Conservation (phyloP, 2,113 vertebrate species). For the Rhipidura dahli region DNA sequence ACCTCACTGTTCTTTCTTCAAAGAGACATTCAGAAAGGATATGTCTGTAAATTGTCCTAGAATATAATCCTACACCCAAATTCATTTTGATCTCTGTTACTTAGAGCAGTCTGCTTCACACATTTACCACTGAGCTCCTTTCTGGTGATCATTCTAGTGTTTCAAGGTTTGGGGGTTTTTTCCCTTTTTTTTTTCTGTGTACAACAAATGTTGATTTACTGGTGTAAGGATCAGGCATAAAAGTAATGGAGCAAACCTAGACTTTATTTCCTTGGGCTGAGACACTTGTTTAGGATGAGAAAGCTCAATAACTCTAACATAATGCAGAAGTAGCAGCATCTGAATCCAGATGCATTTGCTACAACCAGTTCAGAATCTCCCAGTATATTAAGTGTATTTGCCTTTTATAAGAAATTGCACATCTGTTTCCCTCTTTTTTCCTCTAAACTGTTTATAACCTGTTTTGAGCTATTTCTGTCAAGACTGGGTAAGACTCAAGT, state of each 20-base stretch:
- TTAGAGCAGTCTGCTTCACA: not conserved
- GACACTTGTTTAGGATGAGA: not conserved
- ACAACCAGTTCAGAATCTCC: not conserved
- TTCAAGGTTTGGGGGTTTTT: not conserved
- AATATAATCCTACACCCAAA: not conserved
- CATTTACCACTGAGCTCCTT: not conserved
- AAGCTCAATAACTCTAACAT: not conserved
- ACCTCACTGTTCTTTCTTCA: not conserved
- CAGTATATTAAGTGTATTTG: not conserved
- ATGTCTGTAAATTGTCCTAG: not conserved
- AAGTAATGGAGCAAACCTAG: not conserved
- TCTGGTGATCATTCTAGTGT: not conserved
- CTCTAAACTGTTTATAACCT: conserved; percentile 15
- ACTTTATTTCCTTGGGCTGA: not conserved
- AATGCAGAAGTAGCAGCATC: not conserved
- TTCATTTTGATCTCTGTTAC: not conserved
- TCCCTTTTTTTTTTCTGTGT: not conserved
- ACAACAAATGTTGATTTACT: not conserved
- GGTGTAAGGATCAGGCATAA: not conserved
- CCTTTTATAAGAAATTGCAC: not conserved
- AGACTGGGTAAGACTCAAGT: not conserved
- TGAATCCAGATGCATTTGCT: not conserved
- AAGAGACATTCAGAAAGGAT: not conserved
- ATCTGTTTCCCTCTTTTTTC: not conserved
- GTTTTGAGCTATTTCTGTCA: not conserved